Evolutionary conservation across 2,888 invertebrate species (phyloP).

Genomic region (Lypha dubia): DNA sequence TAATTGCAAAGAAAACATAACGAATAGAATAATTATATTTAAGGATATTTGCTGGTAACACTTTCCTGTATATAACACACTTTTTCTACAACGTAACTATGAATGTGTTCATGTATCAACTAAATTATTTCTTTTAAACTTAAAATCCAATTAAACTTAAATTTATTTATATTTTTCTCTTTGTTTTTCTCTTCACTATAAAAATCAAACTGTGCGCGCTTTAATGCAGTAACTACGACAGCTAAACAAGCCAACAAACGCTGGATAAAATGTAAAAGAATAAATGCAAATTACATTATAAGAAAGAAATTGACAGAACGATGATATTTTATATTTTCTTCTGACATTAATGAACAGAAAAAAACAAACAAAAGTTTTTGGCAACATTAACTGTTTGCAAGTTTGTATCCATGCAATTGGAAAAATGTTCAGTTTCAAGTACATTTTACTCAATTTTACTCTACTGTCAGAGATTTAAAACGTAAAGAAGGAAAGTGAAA

Average conservation of each 20-base stretch:
- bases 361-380: conserved; percentile 37
- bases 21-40: too few relatives aligned
- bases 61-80: not conserved
- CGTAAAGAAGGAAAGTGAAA: conserved; percentile 11
- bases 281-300: conserved; percentile 30
- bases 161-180: not conserved
- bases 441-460: conserved; percentile 56
- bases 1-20: not conserved
- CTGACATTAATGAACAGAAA: conserved; percentile 28
- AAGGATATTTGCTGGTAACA: not conserved
- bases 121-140: conserved; percentile 1
- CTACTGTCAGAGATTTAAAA: conserved; percentile 41
- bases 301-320: not conserved
- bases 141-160: conserved; percentile 34
- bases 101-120: too few relatives aligned
- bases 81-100: not conserved
- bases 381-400: conserved; percentile 43
- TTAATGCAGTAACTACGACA: not conserved
- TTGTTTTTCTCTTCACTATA: not conserved
- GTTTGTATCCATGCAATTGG: conserved; percentile 22
- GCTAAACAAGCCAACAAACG: not conserved
- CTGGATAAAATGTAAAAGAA: not conserved
- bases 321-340: conserved; percentile 43
- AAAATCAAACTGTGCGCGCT: conserved; percentile 26
- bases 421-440: conserved; percentile 38